Conservation (phyloP, 2,888 invertebrate species). For the Iselma pallidipennis region DNA sequence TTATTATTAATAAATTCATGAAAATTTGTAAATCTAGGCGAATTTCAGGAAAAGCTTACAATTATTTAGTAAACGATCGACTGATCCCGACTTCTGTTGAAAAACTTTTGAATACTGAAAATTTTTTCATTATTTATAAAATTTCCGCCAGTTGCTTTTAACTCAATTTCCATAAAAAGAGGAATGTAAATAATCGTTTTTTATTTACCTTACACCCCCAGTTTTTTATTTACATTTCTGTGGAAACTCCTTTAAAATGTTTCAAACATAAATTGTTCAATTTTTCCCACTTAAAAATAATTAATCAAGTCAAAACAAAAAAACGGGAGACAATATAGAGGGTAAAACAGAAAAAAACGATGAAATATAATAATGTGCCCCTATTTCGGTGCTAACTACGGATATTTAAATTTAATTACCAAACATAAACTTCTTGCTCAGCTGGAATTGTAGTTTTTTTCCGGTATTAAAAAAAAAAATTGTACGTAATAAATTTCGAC, state of each 20-base stretch:
- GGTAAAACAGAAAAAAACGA: background rate
- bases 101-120: background rate
- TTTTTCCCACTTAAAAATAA: background rate
- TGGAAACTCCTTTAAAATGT: background rate
- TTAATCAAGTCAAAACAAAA: background rate
- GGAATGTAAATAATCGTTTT: background rate
- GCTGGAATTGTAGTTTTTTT: background rate
- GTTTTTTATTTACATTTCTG: background rate
- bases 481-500: background rate
- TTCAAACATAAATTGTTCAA: background rate
- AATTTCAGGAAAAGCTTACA: too few relatives aligned
- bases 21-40: too few relatives aligned
- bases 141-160: background rate
- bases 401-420: conserved; percentile 1
- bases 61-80: too few relatives aligned
- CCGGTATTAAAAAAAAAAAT: background rate
- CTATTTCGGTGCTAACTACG: background rate
- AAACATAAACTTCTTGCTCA: background rate
- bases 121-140: background rate
- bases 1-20: too few relatives aligned
- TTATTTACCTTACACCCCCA: too few relatives aligned
- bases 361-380: background rate
- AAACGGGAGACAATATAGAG: background rate
- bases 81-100: too few relatives aligned
- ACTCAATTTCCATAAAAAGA: background rate